Base-by-base conservation (phyloP, 1,140 invertebrate genomes). In the Condylostylus longicornis region DNA sequence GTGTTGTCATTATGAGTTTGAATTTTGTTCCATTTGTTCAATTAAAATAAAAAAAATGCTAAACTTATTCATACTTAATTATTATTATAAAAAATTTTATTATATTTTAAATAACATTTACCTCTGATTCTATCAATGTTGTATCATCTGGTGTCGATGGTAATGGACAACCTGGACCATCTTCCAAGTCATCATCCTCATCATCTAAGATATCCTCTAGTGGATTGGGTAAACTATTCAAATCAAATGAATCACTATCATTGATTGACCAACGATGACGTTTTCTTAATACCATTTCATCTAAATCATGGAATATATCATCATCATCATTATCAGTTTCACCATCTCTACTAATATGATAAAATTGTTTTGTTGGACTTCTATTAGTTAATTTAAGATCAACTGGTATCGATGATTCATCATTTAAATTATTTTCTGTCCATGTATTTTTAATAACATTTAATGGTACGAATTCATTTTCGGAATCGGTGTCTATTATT, bases 81-180 rank as follows among this genome's bases (percentile, higher is more conserved):
- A 14, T 19, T 3, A 15, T 19, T 27, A 37, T 35, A 7, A 3
- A 38, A 15, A 5, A 29, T 25, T 13, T 37, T 9, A 18, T 40
- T 33, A 18, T 27, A 35, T 18, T 31, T 35, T 27, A 4, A 37
- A 19, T 25, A 25, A 40, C 21, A 38, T 40, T 48, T 49, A 74
- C 72, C 62, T 84, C 80, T 41, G 77, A 76, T 61, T 84, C 79
- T 35, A 86, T 64, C 25, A 86, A 67, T 54, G 78, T 75, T 48
- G 82, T 79, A 59, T 85, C 81, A 62, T 84, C 81, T 5, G 83
- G 82, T n/a, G 83, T 87, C 2, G 81, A 83, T 9, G 83, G 83
- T 37, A 87, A 54, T 3, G 82, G 80, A 55, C 82, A 85, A 12
- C 82, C 82, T 35, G 75, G 72, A 36, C 77, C 79, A 51, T 83